phyloP scores from a whole-genome alignment of 2,113 vertebrate genomes.

The Nyctibius bracteatus region DNA sequence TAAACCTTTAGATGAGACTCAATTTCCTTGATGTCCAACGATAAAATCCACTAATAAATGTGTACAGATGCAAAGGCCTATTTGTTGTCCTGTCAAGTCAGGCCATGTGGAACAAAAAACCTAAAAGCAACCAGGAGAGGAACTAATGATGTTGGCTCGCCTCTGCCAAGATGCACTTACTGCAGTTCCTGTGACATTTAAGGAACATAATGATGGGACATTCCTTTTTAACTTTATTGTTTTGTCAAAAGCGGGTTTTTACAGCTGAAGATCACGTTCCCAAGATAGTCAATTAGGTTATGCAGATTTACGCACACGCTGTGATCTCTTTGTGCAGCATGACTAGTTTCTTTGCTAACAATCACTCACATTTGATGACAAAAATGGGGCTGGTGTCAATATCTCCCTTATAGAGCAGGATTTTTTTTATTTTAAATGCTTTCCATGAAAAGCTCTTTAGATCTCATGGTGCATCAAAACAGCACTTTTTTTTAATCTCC shows the following conservation, averaged over 20 bases:
- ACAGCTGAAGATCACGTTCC: slow-evolving; percentile 62
- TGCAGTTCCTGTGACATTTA: slow-evolving; percentile 64
- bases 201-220: slow-evolving; percentile 57
- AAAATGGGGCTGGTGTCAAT: slow-evolving; percentile 33
- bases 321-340: slow-evolving; percentile 26
- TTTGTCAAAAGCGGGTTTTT: slow-evolving; percentile 46
- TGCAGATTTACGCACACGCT: slow-evolving; percentile 46
- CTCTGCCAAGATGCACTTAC: slow-evolving; percentile 60
- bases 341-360: slow-evolving; percentile 12
- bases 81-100: slow-evolving; percentile 63
- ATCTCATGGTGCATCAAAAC: slow-evolving; percentile 9
- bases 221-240: slow-evolving; percentile 66
- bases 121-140: slow-evolving; percentile 55
- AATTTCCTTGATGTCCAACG: slow-evolving; percentile 56
- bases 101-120: slow-evolving; percentile 52
- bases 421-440: neutral
- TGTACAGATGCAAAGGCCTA: slow-evolving; percentile 56
- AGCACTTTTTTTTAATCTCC: neutral
- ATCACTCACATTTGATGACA: neutral
- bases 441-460: slow-evolving; percentile 10
- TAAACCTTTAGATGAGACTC: slow-evolving; percentile 61
- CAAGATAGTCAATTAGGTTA: slow-evolving; percentile 38
- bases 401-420: neutral
- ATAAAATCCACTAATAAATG: slow-evolving; percentile 60
- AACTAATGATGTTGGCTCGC: slow-evolving; percentile 46